Percentiles rank a stretch among this genome's conserved stretches.
Evolutionary conservation across 2,888 invertebrate species (phyloP).

Genomic region (Chaetogeoica ovagalla): DNA sequence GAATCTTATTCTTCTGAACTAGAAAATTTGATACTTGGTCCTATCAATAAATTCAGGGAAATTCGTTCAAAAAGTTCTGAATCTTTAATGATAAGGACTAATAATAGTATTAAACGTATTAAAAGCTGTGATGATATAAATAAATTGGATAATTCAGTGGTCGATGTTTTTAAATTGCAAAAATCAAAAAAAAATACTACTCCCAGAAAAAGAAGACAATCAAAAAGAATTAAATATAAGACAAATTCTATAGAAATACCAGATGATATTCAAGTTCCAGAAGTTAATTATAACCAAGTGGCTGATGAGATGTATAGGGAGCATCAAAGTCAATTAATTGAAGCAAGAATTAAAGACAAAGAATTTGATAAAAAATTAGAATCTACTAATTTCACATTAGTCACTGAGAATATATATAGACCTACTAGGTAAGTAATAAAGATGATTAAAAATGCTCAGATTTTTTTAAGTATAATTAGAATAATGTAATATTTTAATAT

Average conservation of each 20-base stretch:
- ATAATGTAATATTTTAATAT: too few species aligned
- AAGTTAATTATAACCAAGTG: conserved; percentile 19
- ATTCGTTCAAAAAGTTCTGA: conserved; percentile 44
- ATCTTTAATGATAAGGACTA: background rate
- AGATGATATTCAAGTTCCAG: conserved; percentile 34
- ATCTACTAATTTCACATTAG: conserved; percentile 36
- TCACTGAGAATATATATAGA: conserved; percentile 45
- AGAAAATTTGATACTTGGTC: background rate
- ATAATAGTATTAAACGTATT: conserved; percentile 5
- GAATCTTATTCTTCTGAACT: background rate
- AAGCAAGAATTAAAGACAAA: conserved; percentile 34
- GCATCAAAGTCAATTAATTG: conserved; percentile 34
- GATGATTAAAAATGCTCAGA: background rate
- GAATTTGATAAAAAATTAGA: conserved; percentile 41
- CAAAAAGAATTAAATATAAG: conserved; percentile 42
- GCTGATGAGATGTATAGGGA: conserved; percentile 31
- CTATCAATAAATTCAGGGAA: background rate
- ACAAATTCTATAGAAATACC: conserved; percentile 15
- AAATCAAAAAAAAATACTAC: background rate
- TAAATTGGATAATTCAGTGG: background rate
- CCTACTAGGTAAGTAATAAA: conserved; percentile 32
- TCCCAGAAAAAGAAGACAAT: conserved; percentile 28
- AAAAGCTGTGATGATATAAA: conserved; percentile 25
- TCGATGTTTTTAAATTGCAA: background rate
- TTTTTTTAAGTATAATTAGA: too few species aligned